Evolutionary conservation across 2,888 invertebrate genomes (phyloP), one percentile per base, ranked within the genome.

Genomic region (Cephus pygmeus): DNA sequence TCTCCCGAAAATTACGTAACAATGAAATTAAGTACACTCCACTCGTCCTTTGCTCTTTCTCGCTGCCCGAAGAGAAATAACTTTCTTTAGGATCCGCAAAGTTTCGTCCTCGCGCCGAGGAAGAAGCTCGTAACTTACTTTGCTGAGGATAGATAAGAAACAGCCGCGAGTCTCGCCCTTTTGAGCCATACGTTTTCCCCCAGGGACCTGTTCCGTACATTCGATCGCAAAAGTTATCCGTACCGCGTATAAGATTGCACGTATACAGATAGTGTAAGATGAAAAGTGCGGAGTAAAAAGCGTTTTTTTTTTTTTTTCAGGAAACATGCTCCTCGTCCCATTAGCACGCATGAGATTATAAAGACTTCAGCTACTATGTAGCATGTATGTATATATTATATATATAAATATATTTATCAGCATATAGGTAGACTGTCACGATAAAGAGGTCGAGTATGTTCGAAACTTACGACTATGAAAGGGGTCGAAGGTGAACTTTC

Each of bases 61-160:
- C 23, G 23, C 56, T 23, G 1, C 23, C 9, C 23, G 56, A 56
- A 23, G 56, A 56, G 56, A 56, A 56, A 23, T 23, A 56, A 56
- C 56, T 56, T 56, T 56, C 56, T 56, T 15, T 9, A 23, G 9
- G 23, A 56, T 56, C 56, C 56, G 9, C 23, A 23, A 56, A 56
- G 56, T 56, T 56, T 23, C 23, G 15, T 56, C 2, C 9, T 56
- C 23, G 9, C 23, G 9, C 9, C 23, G 23, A 56, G 23, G 23
- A 56, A 56, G 56, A 56, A 56, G 23, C 56, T 56, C 56, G 75
- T 80, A 83, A 83, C 77, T 82, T 80, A 76, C 75, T 81, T 82
- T 77, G 69, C 73, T 73, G 36, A 74, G 76, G 79, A 68, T 81
- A 78, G 82, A 84, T 82, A 84, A 84, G 79, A 81, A 77, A 76